Evolutionary conservation across 2,888 invertebrate species (phyloP).

Genomic region (Exephanes ischioxanthus): DNA sequence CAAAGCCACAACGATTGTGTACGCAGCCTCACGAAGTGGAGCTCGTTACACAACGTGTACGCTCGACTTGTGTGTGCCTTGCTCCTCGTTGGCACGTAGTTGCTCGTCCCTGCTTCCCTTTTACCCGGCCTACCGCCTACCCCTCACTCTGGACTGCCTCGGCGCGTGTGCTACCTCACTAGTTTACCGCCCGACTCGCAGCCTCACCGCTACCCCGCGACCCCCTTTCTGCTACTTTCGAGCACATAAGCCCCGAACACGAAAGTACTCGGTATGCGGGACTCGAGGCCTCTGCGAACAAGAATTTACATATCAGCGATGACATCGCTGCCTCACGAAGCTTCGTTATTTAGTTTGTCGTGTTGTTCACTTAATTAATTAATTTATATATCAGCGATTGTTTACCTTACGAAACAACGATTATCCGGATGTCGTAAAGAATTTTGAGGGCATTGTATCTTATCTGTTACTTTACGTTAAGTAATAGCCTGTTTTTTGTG

Average conservation of each 20-base stretch:
- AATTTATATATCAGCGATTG: background rate
- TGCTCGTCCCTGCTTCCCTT: slow-evolving; percentile 37
- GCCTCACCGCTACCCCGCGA: background rate
- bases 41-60: slow-evolving; percentile 66
- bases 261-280: slow-evolving; percentile 50
- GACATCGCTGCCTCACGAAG: slow-evolving; percentile 19
- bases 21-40: slow-evolving; percentile 45
- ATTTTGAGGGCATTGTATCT: background rate
- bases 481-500: background rate
- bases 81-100: slow-evolving; percentile 25
- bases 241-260: slow-evolving; percentile 51
- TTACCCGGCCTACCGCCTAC: slow-evolving; percentile 39
- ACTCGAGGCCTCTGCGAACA: slow-evolving; percentile 43
- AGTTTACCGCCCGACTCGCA: slow-evolving; percentile 17
- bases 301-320: slow-evolving; percentile 47
- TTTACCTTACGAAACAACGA: background rate
- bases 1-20: slow-evolving; percentile 55
- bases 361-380: background rate
- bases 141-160: slow-evolving; percentile 56
- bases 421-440: background rate
- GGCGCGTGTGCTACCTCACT: slow-evolving; percentile 1
- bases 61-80: slow-evolving; percentile 25
- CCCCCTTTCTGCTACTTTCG: slow-evolving; percentile 1
- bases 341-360: slow-evolving; percentile 31
- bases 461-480: background rate